A percentile compares a stretch with the other conserved stretches of the same genome.
phyloP scores from a whole-genome alignment of 1,140 invertebrate species.

The Drosophila orosa region DNA sequence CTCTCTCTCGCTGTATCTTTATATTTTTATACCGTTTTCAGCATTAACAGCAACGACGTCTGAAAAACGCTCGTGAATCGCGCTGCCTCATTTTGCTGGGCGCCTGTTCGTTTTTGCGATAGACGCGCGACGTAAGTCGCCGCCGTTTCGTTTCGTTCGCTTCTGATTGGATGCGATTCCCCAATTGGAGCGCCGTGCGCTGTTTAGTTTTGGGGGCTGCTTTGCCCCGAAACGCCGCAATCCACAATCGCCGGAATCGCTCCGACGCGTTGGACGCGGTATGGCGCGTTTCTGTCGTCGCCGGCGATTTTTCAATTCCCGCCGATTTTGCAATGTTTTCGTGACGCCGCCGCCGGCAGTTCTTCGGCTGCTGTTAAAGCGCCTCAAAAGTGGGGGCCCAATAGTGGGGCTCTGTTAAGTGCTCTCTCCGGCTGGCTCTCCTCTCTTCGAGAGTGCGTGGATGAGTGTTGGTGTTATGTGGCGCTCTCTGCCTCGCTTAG shows the following conservation, averaged over 20 bases:
- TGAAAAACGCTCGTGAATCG: conserved; percentile 30
- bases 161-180: conserved; percentile 52
- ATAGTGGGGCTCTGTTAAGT: conserved; percentile 19
- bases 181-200: conserved; percentile 19
- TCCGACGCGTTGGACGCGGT: conserved; percentile 21
- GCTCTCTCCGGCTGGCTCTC: conserved; percentile 17
- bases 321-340: conserved; percentile 79
- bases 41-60: conserved; percentile 22
- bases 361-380: conserved; percentile 47
- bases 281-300: conserved; percentile 75
- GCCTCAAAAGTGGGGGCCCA: conserved; percentile 27
- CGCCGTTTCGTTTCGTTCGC: conserved; percentile 73
- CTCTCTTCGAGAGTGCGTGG: conserved; percentile 23
- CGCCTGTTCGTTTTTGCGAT: conserved; percentile 83
- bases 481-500: conserved; percentile 12
- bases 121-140: conserved; percentile 83
- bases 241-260: conserved; percentile 26
- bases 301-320: conserved; percentile 73
- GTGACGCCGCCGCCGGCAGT: conserved; percentile 46
- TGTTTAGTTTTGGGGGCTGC: conserved; percentile 32
- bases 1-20: background rate
- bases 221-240: conserved; percentile 53
- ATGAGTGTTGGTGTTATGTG: too few relatives aligned
- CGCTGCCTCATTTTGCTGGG: conserved; percentile 45
- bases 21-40: conserved; percentile 28